A percentile compares a stretch with the other conserved stretches of the same genome.
phyloP scores from a whole-genome alignment of 2,113 vertebrate genomes.

The Oryzias curvinotus region DNA sequence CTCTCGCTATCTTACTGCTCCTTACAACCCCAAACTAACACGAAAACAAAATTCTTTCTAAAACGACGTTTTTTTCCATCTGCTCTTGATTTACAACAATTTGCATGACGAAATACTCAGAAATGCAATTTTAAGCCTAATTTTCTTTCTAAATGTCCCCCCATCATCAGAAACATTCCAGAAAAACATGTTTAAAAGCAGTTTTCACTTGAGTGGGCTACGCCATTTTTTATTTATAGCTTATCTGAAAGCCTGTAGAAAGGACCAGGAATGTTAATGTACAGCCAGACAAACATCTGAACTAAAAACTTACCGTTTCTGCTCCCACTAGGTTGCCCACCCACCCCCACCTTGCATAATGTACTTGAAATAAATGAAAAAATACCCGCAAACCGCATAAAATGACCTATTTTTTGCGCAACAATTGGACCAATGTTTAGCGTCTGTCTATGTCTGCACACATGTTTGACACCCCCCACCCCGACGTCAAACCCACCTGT shows the following conservation, averaged over 20 bases:
- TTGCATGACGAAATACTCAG: too few species aligned
- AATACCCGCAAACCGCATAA: not conserved
- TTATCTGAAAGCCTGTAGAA: conserved; percentile 20
- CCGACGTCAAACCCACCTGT: conserved; percentile 48
- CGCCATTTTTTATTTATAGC: conserved; percentile 25
- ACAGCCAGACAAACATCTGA: conserved; percentile 13
- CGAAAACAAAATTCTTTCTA: not conserved
- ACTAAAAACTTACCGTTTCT: not conserved
- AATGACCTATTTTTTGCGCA: not conserved
- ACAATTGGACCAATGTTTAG: not conserved
- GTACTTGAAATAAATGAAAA: not conserved
- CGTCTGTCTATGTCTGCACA: not conserved
- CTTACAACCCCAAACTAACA: not conserved
- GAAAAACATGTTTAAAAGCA: too few species aligned
- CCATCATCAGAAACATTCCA: too few species aligned
- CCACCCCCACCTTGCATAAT: too few species aligned
- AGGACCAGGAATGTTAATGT: conserved; percentile 29
- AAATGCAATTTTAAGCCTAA: too few species aligned
- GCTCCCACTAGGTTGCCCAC: not conserved
- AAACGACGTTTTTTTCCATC: too few species aligned
- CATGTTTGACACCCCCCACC: conserved; percentile 10
- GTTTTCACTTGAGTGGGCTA: too few species aligned
- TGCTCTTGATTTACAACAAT: too few species aligned
- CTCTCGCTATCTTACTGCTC: not conserved
- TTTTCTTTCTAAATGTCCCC: too few species aligned